Conservation (phyloP, 2,888 invertebrate genomes). For the Drosophila silvestris region DNA sequence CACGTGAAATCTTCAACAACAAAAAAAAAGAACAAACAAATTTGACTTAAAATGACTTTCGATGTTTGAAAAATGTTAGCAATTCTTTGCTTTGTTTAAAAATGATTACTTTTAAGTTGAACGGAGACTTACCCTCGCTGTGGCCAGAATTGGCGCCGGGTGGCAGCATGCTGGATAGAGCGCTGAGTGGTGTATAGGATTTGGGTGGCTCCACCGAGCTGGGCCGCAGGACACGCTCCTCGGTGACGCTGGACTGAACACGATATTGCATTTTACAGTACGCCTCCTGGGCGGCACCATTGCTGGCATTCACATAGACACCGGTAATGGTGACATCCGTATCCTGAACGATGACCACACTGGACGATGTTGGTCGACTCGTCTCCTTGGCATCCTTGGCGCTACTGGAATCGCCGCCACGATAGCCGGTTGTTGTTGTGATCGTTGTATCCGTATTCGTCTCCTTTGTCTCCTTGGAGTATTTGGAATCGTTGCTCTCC, state of each 20-base stretch:
- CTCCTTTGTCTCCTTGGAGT: constrained; percentile 83
- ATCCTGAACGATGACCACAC: constrained; percentile 93
- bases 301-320: constrained; percentile 91
- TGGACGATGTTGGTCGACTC: constrained; percentile 86
- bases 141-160: constrained; percentile 87
- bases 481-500: constrained; percentile 83
- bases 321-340: constrained; percentile 95
- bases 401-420: constrained; percentile 75
- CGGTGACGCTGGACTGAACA: constrained; percentile 94
- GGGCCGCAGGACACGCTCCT: constrained; percentile 91
- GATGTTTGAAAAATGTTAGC: background rate
- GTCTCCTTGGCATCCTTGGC: constrained; percentile 82
- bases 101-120: background rate
- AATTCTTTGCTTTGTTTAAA: background rate
- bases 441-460: constrained; percentile 82
- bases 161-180: constrained; percentile 95
- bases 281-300: constrained; percentile 91
- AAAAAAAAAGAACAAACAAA: too few species aligned
- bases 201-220: constrained; percentile 86
- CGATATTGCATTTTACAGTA: constrained; percentile 96
- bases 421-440: constrained; percentile 76
- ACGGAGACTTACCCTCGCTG: constrained; percentile 66
- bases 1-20: background rate
- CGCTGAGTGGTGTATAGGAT: constrained; percentile 93
- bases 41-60: background rate